Evolutionary conservation across 2,888 invertebrate genomes (phyloP).

Genomic region (Harpalus rufipes): DNA sequence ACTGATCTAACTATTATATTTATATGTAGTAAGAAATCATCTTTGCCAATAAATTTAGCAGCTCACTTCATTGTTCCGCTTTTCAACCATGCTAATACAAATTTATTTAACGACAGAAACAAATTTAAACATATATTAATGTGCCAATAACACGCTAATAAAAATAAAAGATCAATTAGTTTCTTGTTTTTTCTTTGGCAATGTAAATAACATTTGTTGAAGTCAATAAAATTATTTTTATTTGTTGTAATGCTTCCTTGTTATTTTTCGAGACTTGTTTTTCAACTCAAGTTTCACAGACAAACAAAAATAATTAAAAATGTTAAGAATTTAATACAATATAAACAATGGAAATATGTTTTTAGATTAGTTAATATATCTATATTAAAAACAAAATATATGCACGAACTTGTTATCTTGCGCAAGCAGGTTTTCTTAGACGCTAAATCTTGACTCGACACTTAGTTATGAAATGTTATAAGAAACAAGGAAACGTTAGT

Average conservation of each 20-base stretch:
- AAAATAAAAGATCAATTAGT: conserved; percentile 26
- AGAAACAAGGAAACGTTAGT: too few relatives aligned
- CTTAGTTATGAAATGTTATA: too few relatives aligned
- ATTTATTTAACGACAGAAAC: conserved; percentile 8
- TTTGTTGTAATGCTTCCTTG: conserved; percentile 14
- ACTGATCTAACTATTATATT: too few relatives aligned
- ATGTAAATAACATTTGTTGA: conserved; percentile 18
- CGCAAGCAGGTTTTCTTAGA: too few relatives aligned
- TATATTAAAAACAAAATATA: too few relatives aligned
- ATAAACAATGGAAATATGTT: too few relatives aligned
- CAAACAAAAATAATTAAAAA: neutral
- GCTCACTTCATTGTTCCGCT: conserved; percentile 11
- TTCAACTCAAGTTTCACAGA: neutral
- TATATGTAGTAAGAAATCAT: neutral
- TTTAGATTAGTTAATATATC: too few relatives aligned
- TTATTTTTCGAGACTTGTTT: conserved; percentile 11
- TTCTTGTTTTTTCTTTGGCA: conserved; percentile 39
- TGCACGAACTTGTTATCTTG: too few relatives aligned
- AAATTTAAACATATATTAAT: conserved; percentile 26
- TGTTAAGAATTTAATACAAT: too few relatives aligned
- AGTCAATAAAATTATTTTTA: conserved; percentile 1
- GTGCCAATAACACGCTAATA: conserved; percentile 26
- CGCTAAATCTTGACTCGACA: too few relatives aligned
- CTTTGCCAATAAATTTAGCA: conserved; percentile 15
- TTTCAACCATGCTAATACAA: conserved; percentile 4